These are phyloP conservation scores for Lampris megalopsis DNA, from an alignment of 2,113 vertebrate genomes.

Conservation along the genomic window DNA sequence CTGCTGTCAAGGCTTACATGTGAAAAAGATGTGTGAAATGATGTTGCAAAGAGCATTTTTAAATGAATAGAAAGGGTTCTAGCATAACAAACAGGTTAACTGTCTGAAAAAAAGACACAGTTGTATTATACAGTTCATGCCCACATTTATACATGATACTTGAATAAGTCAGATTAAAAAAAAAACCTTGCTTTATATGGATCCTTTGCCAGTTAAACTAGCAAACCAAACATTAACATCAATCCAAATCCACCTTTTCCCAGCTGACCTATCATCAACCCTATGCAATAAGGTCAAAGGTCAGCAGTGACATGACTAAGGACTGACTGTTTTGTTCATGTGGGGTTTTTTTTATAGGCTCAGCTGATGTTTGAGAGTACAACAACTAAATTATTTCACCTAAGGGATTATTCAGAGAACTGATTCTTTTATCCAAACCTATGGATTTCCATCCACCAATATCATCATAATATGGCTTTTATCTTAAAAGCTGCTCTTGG, in stretches of 20 bases:
- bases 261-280: not conserved
- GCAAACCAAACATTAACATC: no score
- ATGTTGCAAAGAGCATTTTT: not conserved
- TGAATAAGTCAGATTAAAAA: not conserved
- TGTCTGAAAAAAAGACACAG: no score
- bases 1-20: conserved; percentile 20
- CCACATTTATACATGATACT: no score
- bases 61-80: not conserved
- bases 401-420: not conserved
- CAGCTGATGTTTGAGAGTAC: not conserved
- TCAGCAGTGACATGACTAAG: not conserved
- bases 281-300: conserved; percentile 12
- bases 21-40: conserved; percentile 20
- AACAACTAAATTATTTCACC: not conserved
- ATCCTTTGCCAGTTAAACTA: no score
- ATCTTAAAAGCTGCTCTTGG: conserved; percentile 32
- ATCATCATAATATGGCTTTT: not conserved
- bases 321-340: not conserved
- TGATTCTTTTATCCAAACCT: conserved; percentile 10
- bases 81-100: no score
- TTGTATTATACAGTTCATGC: no score
- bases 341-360: not conserved
- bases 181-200: not conserved
- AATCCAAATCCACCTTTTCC: not conserved
- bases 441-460: not conserved